Conservation (phyloP, 1,140 invertebrate genomes). For the Heliothis subflexa region DNA sequence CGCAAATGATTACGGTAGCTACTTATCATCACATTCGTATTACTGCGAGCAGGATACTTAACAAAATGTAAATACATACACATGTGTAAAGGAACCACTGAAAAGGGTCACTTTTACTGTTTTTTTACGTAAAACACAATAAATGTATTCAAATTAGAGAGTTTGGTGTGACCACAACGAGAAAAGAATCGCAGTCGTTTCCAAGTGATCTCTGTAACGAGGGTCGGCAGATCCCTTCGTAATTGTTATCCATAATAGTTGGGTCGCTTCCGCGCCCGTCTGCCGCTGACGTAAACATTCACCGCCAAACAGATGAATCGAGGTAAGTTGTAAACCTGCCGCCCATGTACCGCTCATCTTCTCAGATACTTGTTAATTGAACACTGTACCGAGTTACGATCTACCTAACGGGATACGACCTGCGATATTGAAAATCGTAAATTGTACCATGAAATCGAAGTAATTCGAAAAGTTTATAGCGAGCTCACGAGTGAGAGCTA, state of each 20-base stretch:
- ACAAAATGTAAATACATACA: conserved; percentile 35
- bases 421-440: conserved; percentile 57
- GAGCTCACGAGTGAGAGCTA: conserved; percentile 59
- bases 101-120: conserved; percentile 43
- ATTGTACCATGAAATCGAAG: conserved; percentile 53
- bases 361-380: conserved; percentile 51
- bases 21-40: conserved; percentile 33
- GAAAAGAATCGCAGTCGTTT: conserved; percentile 48
- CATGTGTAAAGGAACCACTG: conserved; percentile 8
- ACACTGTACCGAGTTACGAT: conserved; percentile 31
- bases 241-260: conserved; percentile 55
- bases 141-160: conserved; percentile 51
- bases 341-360: conserved; percentile 39
- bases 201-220: conserved; percentile 48
- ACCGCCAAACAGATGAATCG: conserved; percentile 41
- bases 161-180: conserved; percentile 44
- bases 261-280: conserved; percentile 39
- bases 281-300: conserved; percentile 45
- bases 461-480: conserved; percentile 65
- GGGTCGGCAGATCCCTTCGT: conserved; percentile 47
- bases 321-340: conserved; percentile 28
- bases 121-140: conserved; percentile 44
- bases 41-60: conserved; percentile 12
- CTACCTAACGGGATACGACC: conserved; percentile 45
- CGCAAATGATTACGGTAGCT: neutral